Evolutionary conservation across 2,113 vertebrate species (phyloP).

Genomic region (Odocoileus hemionus): DNA sequence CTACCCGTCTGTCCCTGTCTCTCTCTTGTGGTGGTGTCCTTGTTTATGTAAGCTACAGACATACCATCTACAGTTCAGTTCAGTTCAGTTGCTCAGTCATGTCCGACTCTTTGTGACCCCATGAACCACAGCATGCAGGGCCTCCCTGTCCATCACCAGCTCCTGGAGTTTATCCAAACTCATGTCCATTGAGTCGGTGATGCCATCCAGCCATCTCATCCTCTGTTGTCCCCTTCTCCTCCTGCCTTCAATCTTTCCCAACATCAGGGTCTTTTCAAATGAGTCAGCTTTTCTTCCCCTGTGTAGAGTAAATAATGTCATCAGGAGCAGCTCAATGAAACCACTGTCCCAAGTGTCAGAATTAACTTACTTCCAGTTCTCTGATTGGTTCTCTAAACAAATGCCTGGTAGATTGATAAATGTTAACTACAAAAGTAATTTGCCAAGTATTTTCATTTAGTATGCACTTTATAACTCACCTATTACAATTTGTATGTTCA

Average conservation of each 20-base stretch:
- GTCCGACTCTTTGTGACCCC: background rate
- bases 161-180: background rate
- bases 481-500: background rate
- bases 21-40: background rate
- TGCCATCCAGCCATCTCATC: background rate
- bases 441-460: background rate
- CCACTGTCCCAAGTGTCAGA: background rate
- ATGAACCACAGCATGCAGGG: background rate
- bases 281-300: background rate
- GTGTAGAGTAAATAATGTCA: background rate
- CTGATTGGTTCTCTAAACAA: background rate
- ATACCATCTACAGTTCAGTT: background rate
- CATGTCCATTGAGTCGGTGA: background rate
- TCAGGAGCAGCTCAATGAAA: background rate
- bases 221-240: background rate
- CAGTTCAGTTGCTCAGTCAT: background rate
- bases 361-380: background rate
- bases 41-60: background rate
- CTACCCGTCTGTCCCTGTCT: background rate
- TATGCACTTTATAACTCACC: background rate
- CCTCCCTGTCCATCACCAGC: background rate
- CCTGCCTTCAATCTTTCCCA: background rate
- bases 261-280: background rate
- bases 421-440: background rate
- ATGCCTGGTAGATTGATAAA: background rate